phyloP scores from a whole-genome alignment of 1,140 invertebrate genomes.

The Drosophila parvula region DNA sequence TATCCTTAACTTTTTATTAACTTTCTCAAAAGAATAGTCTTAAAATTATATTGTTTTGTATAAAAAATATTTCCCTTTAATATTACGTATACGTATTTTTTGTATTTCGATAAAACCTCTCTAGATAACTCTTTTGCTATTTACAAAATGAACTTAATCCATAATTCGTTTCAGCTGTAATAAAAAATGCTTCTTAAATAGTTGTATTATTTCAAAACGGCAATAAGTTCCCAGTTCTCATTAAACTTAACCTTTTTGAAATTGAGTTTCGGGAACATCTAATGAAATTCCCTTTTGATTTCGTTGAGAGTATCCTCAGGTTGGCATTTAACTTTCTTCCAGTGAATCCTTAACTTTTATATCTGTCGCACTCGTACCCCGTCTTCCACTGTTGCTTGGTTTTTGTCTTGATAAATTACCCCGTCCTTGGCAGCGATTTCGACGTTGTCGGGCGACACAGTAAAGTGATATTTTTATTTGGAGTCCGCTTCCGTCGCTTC shows the following conservation, averaged over 20 bases:
- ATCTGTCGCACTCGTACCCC: constrained; percentile 29
- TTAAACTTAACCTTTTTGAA: neutral
- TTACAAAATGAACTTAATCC: too few species aligned
- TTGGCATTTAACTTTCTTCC: constrained; percentile 7
- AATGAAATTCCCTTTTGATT: constrained; percentile 12
- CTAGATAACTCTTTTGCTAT: too few species aligned
- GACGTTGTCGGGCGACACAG: constrained; percentile 67
- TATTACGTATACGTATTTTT: constrained; percentile 1
- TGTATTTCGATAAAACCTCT: too few species aligned
- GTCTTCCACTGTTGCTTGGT: constrained; percentile 44
- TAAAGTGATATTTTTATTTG: constrained; percentile 82
- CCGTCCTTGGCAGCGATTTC: constrained; percentile 75
- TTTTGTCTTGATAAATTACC: constrained; percentile 83
- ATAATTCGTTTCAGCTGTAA: too few species aligned
- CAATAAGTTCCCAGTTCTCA: neutral
- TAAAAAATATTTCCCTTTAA: neutral
- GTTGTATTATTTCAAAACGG: too few species aligned
- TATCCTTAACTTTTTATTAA: too few species aligned
- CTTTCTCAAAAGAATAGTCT: too few species aligned
- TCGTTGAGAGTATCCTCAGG: neutral
- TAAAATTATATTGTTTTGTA: neutral
- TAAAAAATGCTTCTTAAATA: too few species aligned
- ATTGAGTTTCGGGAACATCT: neutral
- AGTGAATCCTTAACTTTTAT: constrained; percentile 30
- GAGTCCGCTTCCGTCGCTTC: constrained; percentile 24